phyloP scores from a whole-genome alignment of 2,888 invertebrate genomes.

The Hyppa rectilinea region DNA sequence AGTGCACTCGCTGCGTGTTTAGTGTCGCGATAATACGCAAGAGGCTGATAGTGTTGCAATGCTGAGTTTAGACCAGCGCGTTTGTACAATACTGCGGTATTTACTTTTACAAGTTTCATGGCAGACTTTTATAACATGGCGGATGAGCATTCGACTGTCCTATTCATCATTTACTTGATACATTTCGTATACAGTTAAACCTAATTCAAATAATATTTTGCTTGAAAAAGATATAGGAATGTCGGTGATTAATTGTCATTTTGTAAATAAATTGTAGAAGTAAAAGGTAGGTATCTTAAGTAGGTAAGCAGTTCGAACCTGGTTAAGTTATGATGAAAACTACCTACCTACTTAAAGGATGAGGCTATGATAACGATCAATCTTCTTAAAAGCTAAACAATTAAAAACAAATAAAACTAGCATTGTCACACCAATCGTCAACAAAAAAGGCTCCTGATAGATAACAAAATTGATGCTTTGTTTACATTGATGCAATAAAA shows the following conservation, averaged over 20 bases:
- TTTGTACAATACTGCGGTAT: slow-evolving; percentile 13
- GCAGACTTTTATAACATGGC: slow-evolving; percentile 10
- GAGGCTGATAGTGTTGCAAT: slow-evolving; percentile 70
- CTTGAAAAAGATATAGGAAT: background rate
- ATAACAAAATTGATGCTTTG: slow-evolving; percentile 85
- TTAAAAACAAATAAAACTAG: slow-evolving; percentile 53
- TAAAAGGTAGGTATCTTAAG: background rate
- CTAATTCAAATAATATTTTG: background rate
- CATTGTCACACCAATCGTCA: slow-evolving; percentile 42
- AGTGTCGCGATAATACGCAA: slow-evolving; percentile 66
- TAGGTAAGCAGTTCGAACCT: background rate
- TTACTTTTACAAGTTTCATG: slow-evolving; percentile 18
- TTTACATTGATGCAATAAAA: slow-evolving; percentile 89
- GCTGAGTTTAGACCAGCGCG: slow-evolving; percentile 13
- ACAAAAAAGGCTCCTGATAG: slow-evolving; percentile 71
- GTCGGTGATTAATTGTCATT: background rate
- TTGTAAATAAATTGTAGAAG: background rate
- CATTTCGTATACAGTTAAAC: background rate
- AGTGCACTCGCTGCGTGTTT: slow-evolving; percentile 56
- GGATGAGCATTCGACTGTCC: background rate
- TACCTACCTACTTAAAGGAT: background rate
- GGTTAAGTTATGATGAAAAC: background rate
- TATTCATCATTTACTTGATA: no score
- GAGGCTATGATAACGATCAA: slow-evolving; percentile 22
- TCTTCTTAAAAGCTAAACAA: slow-evolving; percentile 25